phyloP scores from a whole-genome alignment of 1,140 invertebrate species.

The Rhyacophila brunnea region DNA sequence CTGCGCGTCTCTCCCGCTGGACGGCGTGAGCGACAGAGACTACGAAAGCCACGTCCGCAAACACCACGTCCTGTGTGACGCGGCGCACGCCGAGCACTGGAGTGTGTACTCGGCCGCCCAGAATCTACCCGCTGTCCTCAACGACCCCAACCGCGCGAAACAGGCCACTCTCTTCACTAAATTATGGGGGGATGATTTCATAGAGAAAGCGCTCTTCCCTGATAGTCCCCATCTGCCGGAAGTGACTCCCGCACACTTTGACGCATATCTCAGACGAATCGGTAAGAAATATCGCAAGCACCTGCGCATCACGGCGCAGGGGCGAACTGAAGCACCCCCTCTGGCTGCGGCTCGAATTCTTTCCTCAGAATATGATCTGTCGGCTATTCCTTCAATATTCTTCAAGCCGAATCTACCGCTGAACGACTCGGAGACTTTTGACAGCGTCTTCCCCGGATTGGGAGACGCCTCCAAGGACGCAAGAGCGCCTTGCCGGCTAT shows the following conservation, averaged over 20 bases:
- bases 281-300: slow-evolving; percentile 62
- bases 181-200: slow-evolving; percentile 95
- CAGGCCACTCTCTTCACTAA: slow-evolving; percentile 94
- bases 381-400: slow-evolving; percentile 82
- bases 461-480: slow-evolving; percentile 46
- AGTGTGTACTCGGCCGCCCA: slow-evolving; percentile 81
- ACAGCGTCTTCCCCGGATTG: slow-evolving; percentile 76
- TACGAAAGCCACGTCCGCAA: slow-evolving; percentile 84
- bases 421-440: slow-evolving; percentile 80
- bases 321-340: slow-evolving; percentile 36
- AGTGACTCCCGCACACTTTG: slow-evolving; percentile 82
- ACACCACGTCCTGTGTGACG: slow-evolving; percentile 69
- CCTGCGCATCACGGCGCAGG: slow-evolving; percentile 49
- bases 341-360: slow-evolving; percentile 39
- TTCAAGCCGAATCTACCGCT: slow-evolving; percentile 79
- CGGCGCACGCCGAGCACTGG: slow-evolving; percentile 60
- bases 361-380: slow-evolving; percentile 42
- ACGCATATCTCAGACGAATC: slow-evolving; percentile 81
- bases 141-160: slow-evolving; percentile 90
- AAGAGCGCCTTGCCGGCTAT: slow-evolving; percentile 43
- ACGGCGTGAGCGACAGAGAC: slow-evolving; percentile 85
- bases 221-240: slow-evolving; percentile 81
- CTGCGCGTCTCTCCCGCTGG: slow-evolving; percentile 80
- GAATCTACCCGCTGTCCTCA: slow-evolving; percentile 94
- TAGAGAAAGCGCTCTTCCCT: slow-evolving; percentile 76